These are phyloP conservation scores for Yponomeuta sedellus DNA, from an alignment of 2,888 invertebrate genomes.

Conservation along the genomic window DNA sequence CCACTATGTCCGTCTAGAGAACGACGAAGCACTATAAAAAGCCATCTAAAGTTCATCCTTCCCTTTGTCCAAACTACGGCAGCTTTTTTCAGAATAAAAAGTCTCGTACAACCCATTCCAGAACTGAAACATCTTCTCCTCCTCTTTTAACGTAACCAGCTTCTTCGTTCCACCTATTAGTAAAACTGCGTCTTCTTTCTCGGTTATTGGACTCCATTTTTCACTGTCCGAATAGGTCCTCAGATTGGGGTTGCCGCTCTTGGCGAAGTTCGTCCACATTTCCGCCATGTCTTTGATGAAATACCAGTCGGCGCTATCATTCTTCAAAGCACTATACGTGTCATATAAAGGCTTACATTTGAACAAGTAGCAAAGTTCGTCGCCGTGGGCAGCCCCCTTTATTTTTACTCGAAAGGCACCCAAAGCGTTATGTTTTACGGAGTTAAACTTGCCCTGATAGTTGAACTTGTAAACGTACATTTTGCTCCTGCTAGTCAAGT, in stretches of 20 bases:
- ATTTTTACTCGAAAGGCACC: constrained; percentile 36
- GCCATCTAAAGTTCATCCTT: constrained; percentile 47
- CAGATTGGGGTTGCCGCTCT: constrained; percentile 55
- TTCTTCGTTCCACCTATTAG: constrained; percentile 40
- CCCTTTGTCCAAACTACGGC: constrained; percentile 24
- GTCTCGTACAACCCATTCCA: constrained; percentile 51
- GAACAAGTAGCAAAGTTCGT: constrained; percentile 67
- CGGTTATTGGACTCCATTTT: constrained; percentile 48
- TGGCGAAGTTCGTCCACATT: constrained; percentile 72
- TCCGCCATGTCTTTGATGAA: constrained; percentile 53
- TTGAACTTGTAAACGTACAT: constrained; percentile 67
- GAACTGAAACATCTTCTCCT: constrained; percentile 47
- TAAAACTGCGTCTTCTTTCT: constrained; percentile 38
- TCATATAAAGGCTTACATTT: constrained; percentile 62
- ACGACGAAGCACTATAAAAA: too few species aligned
- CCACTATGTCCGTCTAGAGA: too few species aligned
- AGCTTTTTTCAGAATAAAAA: constrained; percentile 41
- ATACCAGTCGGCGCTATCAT: constrained; percentile 39
- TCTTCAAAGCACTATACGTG: constrained; percentile 40
- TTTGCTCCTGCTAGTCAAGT: constrained; percentile 33
- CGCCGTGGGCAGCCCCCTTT: constrained; percentile 65
- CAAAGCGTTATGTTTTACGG: constrained; percentile 47
- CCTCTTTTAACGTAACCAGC: constrained; percentile 35
- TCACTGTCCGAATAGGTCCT: constrained; percentile 28
- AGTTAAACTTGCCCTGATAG: constrained; percentile 57